A percentile compares a stretch with the other conserved stretches of the same genome.
phyloP scores from a whole-genome alignment of 1,140 invertebrate species.

The Calephelis virginiensis region DNA sequence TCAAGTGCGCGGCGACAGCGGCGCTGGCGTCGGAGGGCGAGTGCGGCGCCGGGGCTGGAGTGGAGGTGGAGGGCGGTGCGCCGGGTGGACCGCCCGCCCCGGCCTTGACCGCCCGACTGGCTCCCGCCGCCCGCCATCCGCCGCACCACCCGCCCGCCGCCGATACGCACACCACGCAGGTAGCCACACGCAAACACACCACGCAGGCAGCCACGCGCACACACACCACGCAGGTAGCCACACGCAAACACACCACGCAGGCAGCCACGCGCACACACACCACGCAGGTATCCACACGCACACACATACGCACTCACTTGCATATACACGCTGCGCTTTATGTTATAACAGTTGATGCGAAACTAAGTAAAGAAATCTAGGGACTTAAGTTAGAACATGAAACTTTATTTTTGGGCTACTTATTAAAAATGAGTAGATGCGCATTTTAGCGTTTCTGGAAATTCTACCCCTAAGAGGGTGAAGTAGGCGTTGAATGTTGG shows the following conservation, averaged over 20 bases:
- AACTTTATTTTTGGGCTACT: too few relatives aligned
- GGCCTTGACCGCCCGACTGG: slow-evolving; percentile 4
- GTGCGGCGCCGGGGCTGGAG: neutral
- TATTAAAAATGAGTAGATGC: too few relatives aligned
- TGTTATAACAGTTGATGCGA: too few relatives aligned
- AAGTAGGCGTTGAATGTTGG: too few relatives aligned
- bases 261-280: slow-evolving; percentile 3
- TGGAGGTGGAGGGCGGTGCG: neutral
- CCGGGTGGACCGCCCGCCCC: slow-evolving; percentile 3
- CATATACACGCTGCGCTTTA: too few relatives aligned
- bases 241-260: slow-evolving; percentile 17
- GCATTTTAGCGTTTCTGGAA: too few relatives aligned
- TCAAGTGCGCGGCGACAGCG: neutral
- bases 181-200: slow-evolving; percentile 10
- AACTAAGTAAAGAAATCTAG: too few relatives aligned
- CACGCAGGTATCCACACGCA: slow-evolving; percentile 5
- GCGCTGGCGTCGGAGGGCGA: too few relatives aligned
- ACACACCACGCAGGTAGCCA: slow-evolving; percentile 3
- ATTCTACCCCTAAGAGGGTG: too few relatives aligned
- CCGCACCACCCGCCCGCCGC: slow-evolving; percentile 4
- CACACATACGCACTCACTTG: too few relatives aligned
- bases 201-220: too few relatives aligned
- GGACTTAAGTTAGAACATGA: too few relatives aligned
- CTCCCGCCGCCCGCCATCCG: slow-evolving; percentile 17
- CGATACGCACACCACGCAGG: slow-evolving; percentile 11